Base-by-base conservation (phyloP, 2,797 vertebrate species). In the Danionella dracula region DNA sequence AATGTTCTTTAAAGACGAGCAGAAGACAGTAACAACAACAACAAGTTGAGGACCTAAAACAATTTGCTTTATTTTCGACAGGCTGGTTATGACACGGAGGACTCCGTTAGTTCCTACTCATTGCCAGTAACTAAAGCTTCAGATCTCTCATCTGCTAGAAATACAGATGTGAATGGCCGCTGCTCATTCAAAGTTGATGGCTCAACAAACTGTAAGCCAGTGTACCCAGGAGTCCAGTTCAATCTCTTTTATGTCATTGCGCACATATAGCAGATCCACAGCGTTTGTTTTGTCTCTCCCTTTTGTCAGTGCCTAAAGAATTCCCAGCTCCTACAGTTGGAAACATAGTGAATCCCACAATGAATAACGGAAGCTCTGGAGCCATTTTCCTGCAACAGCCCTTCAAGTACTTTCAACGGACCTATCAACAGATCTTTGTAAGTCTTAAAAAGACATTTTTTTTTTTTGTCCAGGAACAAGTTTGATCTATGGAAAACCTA, bases 71-170 rank as follows among this genome's bases (percentile, higher is more conserved):
- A 1, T 21, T 13, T 11, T 8, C 2, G 12, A 12, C 19, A 67
- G 65, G 65, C 55, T 51, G 65, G 55, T 10, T 68, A 51, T 44
- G 4, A 27, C n/a, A 35, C 35, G 2, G 13, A 29, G 46, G 31
- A 42, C 37, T n/a, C 34, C 19, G 12, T 8, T 4, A 41, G 19
- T n/a, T 62, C 16, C 38, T 17, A 11, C 27, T 19, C 6, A 34
- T 11, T 59, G 17, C 15, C 27, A 12, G 10, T 9, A 54, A 1
- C 7, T 1, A 21, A 6, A 11, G 8, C 8, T 5, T 2, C 3
- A 7, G 23, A 9, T 2, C 53, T 67, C 5, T 41, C 9, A 6
- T 50, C 45, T 0, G 5, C 4, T 5, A 58, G 54, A 9, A 67
- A 67, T 17, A 2, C 32, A 10, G 31, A 31, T 4, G 3, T 23